Base-by-base conservation (phyloP, 1,140 invertebrate genomes). In the Papilio helenus region DNA sequence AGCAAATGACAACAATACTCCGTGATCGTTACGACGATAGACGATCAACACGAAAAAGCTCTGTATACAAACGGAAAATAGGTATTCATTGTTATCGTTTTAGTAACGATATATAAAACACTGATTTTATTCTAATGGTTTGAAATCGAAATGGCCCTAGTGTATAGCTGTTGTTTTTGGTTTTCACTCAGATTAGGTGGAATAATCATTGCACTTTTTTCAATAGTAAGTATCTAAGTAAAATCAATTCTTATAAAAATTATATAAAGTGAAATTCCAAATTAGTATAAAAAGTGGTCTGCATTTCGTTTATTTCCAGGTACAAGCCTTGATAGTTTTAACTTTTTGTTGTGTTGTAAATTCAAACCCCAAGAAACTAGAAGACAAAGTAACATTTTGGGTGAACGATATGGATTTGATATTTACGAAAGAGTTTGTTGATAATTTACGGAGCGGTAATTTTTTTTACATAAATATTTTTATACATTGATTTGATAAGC, bases 131-230 rank as follows among this genome's bases (percentile, higher is more conserved):
- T 61, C 12, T 14, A 68, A 26, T 61, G 14, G 3, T 65, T 29
- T 65, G 4, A 18, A 29, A 68, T 16, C 26, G 26, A 14, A 72
- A 94, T 94, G 92, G 91, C 89, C 58, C 83, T 94, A 14, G 90
- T 94, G 9, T 94, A 94, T 79, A 94, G 90, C 82, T 94, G 88
- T 80, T 94, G 92, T 76, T 94, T 94, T 86, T 93, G 90, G 89
- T 94, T 93, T 86, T 94, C 92, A 12, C 81, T 94, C 16, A 86
- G 92, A 42, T 86, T 94, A 26, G 91, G 90, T 34, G 92, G 90
- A 44, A 91, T 94, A 82, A 74, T 94, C 2, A 93, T 92, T 71
- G 89, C 87, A 34, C 65, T 88, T 74, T 90, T 89, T 83, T 93
- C 90, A 76, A 79, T 89, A 46, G 92, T 94, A 87, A 74, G 84